Base-by-base conservation (phyloP, 1,140 invertebrate species). In the Sminthurides bifidus region DNA sequence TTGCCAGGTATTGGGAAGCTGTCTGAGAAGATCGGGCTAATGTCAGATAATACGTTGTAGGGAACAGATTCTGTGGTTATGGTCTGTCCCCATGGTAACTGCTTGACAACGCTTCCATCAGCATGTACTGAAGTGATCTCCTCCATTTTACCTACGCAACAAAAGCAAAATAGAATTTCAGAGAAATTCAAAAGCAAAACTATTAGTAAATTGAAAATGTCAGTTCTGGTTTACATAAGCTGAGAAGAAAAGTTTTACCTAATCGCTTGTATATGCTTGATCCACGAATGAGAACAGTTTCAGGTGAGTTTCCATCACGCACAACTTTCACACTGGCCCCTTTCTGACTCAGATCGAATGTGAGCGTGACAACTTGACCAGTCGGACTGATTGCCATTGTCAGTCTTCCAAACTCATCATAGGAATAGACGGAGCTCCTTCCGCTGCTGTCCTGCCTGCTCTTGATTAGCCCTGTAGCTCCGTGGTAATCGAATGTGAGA, bases 351-450 rank as follows among this genome's bases (percentile, higher is more conserved):
- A 92, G 71, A 70, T 92, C 88, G 66, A 92, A 92, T 1, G 81
- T 81, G 0, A 94, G 69, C 43, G 80, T 82, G 33, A 91, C 85
- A 1, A 91, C 81, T 73, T 87, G 82, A 1, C 90, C 92, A 23
- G 90, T 95, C 0, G 92, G 92, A 4, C 89, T 92, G 0, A 94
- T 85, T 2, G 89, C 86, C 3, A 83, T 84, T 3, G 84, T 87
- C 0, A 96, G 72, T 61, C 92, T 79, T 14, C 92, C 92, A 70
- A 93, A 94, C 67, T 89, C 85, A 68, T 97, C 91, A 67, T 95
- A 98, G 67, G 89, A 85, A 70, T 96, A 98, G 1, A 93, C 85
- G 67, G 89, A 92, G 50, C 87, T 88, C 52, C 89, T 76, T 2
- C 92, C 92, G 3, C 87, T 87, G 29, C 87, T 89, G 67, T 93